phyloP scores from a whole-genome alignment of 1,140 invertebrate genomes.

The Euwallacea similis region DNA sequence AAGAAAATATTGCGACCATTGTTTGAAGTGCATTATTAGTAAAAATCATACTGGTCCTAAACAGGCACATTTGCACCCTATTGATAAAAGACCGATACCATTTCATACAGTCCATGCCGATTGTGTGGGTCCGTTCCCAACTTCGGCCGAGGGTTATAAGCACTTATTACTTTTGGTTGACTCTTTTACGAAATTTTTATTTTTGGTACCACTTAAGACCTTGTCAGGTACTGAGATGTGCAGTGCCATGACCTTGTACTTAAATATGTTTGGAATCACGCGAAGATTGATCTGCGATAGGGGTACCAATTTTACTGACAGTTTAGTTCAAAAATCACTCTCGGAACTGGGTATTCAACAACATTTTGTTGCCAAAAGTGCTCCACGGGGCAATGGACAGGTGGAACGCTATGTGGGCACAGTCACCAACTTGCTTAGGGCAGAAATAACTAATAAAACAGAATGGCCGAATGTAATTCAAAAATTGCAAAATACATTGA shows the following conservation, averaged over 20 bases:
- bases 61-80: too few species aligned
- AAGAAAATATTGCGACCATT: too few species aligned
- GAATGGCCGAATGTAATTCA: constrained; percentile 49
- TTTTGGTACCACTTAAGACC: neutral
- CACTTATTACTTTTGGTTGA: too few species aligned
- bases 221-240: constrained; percentile 6
- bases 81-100: too few species aligned
- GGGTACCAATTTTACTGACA: constrained; percentile 21
- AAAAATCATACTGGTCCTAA: too few species aligned
- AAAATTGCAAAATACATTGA: constrained; percentile 49
- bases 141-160: too few species aligned
- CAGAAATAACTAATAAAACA: constrained; percentile 39
- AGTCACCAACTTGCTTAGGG: constrained; percentile 46
- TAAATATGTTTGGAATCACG: constrained; percentile 19
- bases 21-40: too few species aligned
- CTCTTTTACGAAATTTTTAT: constrained; percentile 20
- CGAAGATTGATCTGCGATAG: neutral
- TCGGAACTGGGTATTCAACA: constrained; percentile 4
- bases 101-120: too few species aligned
- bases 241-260: neutral
- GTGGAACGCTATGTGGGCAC: constrained; percentile 49
- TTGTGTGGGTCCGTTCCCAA: too few species aligned
- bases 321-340: neutral
- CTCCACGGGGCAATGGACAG: neutral
- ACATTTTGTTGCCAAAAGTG: neutral